Evolutionary conservation across 1,140 invertebrate species (phyloP).

Genomic region (Helicorthomorpha holstii): DNA sequence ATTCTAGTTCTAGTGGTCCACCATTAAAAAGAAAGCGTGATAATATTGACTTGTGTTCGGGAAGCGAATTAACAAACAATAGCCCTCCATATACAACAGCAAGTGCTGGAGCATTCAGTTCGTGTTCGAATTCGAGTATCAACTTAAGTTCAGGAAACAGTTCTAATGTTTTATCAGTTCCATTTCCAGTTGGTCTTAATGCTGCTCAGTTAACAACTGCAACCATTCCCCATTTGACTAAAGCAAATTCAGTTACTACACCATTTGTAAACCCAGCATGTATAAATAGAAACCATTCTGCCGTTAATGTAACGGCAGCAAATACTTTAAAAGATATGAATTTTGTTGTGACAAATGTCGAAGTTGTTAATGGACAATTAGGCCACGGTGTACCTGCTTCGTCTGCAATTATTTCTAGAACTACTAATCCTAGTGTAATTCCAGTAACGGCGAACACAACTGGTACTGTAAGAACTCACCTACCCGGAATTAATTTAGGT

Average conservation of each 20-base stretch:
- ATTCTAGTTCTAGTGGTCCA: too few relatives aligned
- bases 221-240: background rate
- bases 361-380: slow-evolving; percentile 5
- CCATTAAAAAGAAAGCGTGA: too few relatives aligned
- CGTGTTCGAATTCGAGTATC: too few relatives aligned
- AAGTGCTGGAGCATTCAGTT: too few relatives aligned
- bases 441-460: background rate
- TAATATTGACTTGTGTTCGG: background rate
- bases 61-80: background rate
- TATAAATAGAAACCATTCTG: background rate
- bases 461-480: too few relatives aligned
- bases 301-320: background rate
- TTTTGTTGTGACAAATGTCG: slow-evolving; percentile 6
- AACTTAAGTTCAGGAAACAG: too few relatives aligned
- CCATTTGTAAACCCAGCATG: background rate
- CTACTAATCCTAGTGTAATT: background rate
- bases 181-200: background rate
- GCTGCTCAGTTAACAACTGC: background rate
- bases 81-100: background rate
- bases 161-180: background rate
- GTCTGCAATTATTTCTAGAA: background rate
- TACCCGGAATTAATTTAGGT: too few relatives aligned
- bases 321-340: slow-evolving; percentile 5
- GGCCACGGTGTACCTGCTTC: too few relatives aligned
- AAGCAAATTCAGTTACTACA: background rate